A percentile compares a stretch with the other conserved stretches of the same genome.
phyloP scores from a whole-genome alignment of 2,113 vertebrate species.

The Crotalus helleri region DNA sequence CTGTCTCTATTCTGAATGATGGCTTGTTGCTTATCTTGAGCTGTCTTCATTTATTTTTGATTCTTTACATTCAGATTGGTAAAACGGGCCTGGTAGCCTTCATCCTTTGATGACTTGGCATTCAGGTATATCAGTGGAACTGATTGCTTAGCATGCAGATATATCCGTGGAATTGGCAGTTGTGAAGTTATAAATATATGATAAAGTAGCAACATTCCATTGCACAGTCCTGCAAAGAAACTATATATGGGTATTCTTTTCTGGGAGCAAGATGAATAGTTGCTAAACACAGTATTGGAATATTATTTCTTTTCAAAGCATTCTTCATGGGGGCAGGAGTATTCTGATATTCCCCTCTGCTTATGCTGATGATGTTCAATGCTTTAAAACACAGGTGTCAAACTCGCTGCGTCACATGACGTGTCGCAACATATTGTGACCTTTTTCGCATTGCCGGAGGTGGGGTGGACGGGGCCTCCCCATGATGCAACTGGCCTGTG shows the following conservation, averaged over 20 bases:
- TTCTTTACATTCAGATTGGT: neutral
- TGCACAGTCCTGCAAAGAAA: neutral
- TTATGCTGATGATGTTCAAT: neutral
- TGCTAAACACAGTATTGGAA: neutral
- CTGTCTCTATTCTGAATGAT: neutral
- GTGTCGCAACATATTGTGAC: neutral
- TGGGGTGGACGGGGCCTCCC: too few species aligned
- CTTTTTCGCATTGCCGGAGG: neutral
- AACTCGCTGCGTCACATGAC: neutral
- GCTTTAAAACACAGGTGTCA: neutral
- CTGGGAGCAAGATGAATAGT: neutral
- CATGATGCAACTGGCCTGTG: accelerated
- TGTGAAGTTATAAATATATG: neutral
- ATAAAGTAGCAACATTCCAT: neutral
- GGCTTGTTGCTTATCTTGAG: neutral
- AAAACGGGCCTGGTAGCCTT: neutral
- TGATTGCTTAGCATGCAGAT: too few species aligned
- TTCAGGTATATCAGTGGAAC: too few species aligned
- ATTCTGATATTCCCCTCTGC: neutral
- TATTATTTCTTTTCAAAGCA: neutral
- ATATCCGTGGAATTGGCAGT: too few species aligned
- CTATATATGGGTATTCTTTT: neutral
- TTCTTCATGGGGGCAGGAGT: neutral
- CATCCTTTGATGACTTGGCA: too few species aligned
- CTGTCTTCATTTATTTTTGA: neutral